phyloP scores from a whole-genome alignment of 2,797 vertebrate species.

The Craterocephalus amniculus region DNA sequence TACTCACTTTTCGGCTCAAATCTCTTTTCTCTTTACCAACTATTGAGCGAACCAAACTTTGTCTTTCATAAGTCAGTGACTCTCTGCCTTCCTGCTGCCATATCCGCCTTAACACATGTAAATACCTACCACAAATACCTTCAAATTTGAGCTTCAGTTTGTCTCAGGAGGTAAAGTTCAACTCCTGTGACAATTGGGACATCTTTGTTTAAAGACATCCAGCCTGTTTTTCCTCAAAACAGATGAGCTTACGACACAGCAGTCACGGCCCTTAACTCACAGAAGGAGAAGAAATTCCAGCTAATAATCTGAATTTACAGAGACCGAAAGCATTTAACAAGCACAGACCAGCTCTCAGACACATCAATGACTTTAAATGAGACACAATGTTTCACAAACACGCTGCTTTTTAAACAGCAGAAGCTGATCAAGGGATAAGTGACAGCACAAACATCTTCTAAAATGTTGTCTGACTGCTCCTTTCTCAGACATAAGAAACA shows the following conservation, averaged over 20 bases:
- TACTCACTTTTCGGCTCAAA: constrained; percentile 30
- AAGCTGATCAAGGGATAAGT: constrained; percentile 32
- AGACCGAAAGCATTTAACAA: constrained; percentile 16
- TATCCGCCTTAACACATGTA: constrained; percentile 3
- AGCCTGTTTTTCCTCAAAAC: constrained; percentile 21
- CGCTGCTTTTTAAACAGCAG: constrained; percentile 17
- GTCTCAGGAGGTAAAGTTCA: constrained; percentile 40
- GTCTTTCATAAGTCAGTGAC: constrained; percentile 21
- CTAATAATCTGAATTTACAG: constrained; percentile 18
- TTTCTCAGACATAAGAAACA: constrained; percentile 10
- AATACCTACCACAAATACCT: constrained; percentile 3
- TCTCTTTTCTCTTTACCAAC: constrained; percentile 52
- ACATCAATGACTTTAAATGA: constrained; percentile 16
- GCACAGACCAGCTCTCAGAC: constrained; percentile 18
- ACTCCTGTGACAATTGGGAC: constrained; percentile 45
- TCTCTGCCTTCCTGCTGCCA: constrained; percentile 20
- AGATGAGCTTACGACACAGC: constrained; percentile 9
- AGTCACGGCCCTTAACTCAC: constrained; percentile 11
- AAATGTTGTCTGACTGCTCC: not conserved
- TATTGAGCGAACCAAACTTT: constrained; percentile 64
- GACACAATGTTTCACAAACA: constrained; percentile 34
- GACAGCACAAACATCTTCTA: constrained; percentile 10
- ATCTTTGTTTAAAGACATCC: constrained; percentile 37
- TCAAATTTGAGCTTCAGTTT: constrained; percentile 34
- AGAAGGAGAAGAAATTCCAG: constrained; percentile 10